A percentile compares a stretch with the other conserved stretches of the same genome.
Conservation (phyloP, 1,140 invertebrate species). For the Acarapis woodi region DNA sequence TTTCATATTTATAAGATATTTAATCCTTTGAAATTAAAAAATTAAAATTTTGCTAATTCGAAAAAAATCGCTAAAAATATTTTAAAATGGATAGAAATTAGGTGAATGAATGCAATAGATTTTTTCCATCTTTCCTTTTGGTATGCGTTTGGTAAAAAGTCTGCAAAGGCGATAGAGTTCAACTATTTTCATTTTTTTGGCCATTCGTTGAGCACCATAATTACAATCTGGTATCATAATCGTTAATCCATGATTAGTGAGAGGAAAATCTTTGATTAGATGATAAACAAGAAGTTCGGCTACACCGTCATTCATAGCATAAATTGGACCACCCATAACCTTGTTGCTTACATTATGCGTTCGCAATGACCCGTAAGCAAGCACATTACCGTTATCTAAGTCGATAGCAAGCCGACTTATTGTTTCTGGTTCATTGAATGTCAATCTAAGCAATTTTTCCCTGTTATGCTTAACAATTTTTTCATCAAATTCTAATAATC, state of each 20-base stretch:
- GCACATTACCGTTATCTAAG: slow-evolving; percentile 5
- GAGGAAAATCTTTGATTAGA: slow-evolving; percentile 8
- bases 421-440: slow-evolving; percentile 9
- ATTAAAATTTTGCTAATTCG: too few species aligned
- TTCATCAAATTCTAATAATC: slow-evolving; percentile 10
- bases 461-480: slow-evolving; percentile 8
- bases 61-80: too few species aligned
- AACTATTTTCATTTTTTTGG: slow-evolving; percentile 10
- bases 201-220: slow-evolving; percentile 7
- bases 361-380: slow-evolving; percentile 12
- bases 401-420: slow-evolving; percentile 9
- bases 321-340: slow-evolving; percentile 13
- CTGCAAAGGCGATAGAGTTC: slow-evolving; percentile 10
- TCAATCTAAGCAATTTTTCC: slow-evolving; percentile 5
- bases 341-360: slow-evolving; percentile 9
- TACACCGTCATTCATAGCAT: slow-evolving; percentile 11
- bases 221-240: slow-evolving; percentile 12
- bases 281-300: slow-evolving; percentile 11
- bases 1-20: too few species aligned
- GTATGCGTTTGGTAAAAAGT: slow-evolving; percentile 10
- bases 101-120: slow-evolving; percentile 13
- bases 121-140: slow-evolving; percentile 10
- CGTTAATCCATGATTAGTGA: slow-evolving; percentile 9
- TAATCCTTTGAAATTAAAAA: too few species aligned
- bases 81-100: slow-evolving; percentile 14